phyloP scores from a whole-genome alignment of 1,140 invertebrate genomes.

The Euglossa dilemma region DNA sequence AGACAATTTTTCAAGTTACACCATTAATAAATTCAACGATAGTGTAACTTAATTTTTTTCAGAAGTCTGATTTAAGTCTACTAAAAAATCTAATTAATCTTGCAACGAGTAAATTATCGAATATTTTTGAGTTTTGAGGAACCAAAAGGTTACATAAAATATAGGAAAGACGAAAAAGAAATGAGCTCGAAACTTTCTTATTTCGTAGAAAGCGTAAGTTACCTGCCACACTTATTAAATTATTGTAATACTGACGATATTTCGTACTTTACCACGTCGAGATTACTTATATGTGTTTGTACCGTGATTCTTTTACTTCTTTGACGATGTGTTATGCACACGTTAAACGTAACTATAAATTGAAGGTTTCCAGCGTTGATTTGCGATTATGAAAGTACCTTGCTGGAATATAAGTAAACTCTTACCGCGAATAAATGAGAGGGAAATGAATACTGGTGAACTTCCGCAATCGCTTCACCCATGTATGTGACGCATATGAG shows the following conservation, averaged over 20 bases:
- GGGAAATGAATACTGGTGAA: constrained; percentile 1
- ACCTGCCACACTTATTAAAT: not conserved
- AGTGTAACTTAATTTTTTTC: too few species aligned
- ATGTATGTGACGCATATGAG: not conserved
- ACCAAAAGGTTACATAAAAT: not conserved
- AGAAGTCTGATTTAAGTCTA: too few species aligned
- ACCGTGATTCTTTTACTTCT: not conserved
- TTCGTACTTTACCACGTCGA: not conserved
- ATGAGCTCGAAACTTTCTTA: not conserved
- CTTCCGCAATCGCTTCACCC: constrained; percentile 29
- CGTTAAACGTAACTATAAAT: constrained; percentile 5
- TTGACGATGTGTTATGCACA: not conserved
- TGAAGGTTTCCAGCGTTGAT: constrained; percentile 13
- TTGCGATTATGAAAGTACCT: constrained; percentile 11
- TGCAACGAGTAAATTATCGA: not conserved
- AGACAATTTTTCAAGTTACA: too few species aligned
- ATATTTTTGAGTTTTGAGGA: not conserved
- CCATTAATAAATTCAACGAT: too few species aligned
- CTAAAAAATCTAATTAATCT: too few species aligned
- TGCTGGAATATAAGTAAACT: constrained; percentile 10
- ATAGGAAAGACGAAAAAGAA: not conserved
- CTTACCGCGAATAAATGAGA: constrained; percentile 22
- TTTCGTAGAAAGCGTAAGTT: constrained; percentile 27
- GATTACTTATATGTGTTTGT: too few species aligned
- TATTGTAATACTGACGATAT: not conserved